Base-by-base conservation (phyloP, 2,113 vertebrate species). In the Centropus bengalensis region DNA sequence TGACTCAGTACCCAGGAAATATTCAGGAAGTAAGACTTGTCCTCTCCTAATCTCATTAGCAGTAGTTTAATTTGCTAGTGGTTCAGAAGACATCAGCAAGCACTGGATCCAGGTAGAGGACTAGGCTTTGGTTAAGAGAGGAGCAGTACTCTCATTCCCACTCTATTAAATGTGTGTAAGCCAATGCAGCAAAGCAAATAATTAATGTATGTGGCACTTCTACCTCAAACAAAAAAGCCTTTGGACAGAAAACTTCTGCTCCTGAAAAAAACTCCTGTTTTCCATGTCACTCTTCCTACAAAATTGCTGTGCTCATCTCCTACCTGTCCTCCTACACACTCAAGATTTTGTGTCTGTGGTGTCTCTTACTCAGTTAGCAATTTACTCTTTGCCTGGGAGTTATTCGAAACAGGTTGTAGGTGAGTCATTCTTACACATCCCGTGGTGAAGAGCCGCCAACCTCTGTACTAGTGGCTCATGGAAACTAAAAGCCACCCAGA, bases 301-400 rank as follows among this genome's bases (percentile, higher is more conserved):
- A 42, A 91, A 63, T 64, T 64, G 15, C 44, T 84, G 12, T 32
- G 44, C 75, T 90, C 49, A 42, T 71, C 88, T 92, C 80, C 78
- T 75, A 7, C 58, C 82, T 84, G 69, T 92, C 77, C 86, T 94
- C 88, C 91, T 79, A 93, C 91, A 27, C 33, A 5, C 33, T 70
- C 27, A 21, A n/a, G 84, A 30, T 63, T 76, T 80, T 81, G 22
- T 83, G 80, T 77, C 56, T 94, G 77, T 89, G 63, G 66, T 88
- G 86, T 84, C 79, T 93, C 79, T 91, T 95, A 79, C 86, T 91
- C 91, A 71, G 63, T 93, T 56, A 86, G 47, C 44, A 86, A 77
- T 90, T 88, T 71, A 54, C 54, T 88, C 47, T 68, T 81, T 92
- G 58, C 83, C 76, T 78, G 56, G 60, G 51, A 86, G 71, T 88